Percentiles rank a stretch among this genome's conserved stretches.
Evolutionary conservation across 2,113 vertebrate species (phyloP).

Genomic region (Oncorhynchus nerka): DNA sequence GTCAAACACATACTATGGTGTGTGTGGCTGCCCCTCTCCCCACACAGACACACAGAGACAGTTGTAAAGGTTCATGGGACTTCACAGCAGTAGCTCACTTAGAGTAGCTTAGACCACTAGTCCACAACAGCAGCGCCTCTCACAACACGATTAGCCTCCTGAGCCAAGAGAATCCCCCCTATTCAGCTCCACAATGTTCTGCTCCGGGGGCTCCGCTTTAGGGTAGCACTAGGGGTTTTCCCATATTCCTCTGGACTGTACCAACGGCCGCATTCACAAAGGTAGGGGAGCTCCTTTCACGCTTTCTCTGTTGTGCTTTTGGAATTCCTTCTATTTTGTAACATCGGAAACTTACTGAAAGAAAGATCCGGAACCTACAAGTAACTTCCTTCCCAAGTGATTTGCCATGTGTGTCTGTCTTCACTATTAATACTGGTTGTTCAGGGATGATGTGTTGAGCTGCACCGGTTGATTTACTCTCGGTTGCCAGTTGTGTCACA

Average conservation of each 20-base stretch:
- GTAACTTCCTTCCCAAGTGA: background rate
- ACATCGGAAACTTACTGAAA: no score
- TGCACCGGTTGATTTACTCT: background rate
- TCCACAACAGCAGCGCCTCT: background rate
- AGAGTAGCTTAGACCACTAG: background rate
- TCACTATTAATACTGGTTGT: background rate
- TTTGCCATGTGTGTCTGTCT: background rate
- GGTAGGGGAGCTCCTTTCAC: constrained; percentile 28
- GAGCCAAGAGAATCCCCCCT: constrained; percentile 36
- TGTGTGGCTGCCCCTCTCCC: background rate
- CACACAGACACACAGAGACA: background rate
- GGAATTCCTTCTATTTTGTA: background rate
- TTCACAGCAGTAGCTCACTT: background rate
- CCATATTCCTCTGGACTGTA: constrained; percentile 24
- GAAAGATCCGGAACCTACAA: background rate
- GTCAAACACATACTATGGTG: background rate
- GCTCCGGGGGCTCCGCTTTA: constrained; percentile 26
- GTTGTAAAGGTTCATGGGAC: background rate
- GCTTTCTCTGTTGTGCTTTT: background rate
- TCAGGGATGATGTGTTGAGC: background rate
- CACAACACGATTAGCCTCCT: background rate
- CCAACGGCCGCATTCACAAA: constrained; percentile 35
- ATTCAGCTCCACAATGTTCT: constrained; percentile 28
- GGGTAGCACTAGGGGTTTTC: constrained; percentile 34
- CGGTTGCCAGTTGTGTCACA: background rate